Conservation (phyloP, 2,797 vertebrate species). For the Pteropus rufus region DNA sequence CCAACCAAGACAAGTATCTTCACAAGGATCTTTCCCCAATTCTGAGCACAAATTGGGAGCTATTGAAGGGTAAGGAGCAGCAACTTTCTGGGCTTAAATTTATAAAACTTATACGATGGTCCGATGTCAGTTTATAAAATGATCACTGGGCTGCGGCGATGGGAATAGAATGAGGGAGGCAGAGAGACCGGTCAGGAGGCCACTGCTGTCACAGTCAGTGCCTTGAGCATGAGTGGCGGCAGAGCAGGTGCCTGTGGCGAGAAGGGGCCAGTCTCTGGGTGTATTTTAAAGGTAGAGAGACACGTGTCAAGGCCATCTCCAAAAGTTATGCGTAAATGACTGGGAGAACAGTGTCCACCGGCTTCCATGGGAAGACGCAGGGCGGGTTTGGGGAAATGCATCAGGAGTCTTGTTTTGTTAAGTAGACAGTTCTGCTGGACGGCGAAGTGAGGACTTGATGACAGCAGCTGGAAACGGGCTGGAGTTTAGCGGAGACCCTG, state of each 20-base stretch:
- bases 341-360: neutral
- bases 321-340: neutral
- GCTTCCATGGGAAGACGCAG: fast-evolving
- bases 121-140: neutral
- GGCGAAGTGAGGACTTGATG: fast-evolving
- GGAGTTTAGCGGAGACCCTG: neutral
- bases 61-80: too few relatives aligned
- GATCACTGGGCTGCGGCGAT: neutral
- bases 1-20: neutral
- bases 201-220: neutral
- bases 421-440: neutral
- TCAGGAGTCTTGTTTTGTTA: neutral
- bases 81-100: neutral
- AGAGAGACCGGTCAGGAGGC: neutral
- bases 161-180: neutral
- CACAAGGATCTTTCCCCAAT: neutral
- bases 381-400: fast-evolving
- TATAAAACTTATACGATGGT: neutral
- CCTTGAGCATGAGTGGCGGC: fast-evolving
- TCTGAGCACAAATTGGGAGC: neutral
- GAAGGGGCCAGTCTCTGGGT: neutral
- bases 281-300: neutral
- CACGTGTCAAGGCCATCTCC: neutral
- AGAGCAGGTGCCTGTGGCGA: fast-evolving
- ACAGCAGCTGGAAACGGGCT: neutral